phyloP scores from a whole-genome alignment of 2,888 invertebrate genomes.

The Autographa pulchrina region DNA sequence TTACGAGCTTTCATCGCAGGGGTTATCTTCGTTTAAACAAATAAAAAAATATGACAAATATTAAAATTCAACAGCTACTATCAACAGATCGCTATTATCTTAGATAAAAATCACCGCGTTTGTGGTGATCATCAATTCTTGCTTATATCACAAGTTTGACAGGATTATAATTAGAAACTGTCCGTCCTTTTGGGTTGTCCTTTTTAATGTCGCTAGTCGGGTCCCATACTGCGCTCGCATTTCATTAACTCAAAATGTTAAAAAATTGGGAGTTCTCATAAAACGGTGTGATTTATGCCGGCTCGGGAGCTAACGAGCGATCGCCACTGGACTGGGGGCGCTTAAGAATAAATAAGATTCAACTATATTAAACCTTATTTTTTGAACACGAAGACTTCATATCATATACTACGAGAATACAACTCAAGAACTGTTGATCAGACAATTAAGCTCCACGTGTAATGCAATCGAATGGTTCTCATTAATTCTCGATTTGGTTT shows the following conservation, averaged over 20 bases:
- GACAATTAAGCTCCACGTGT: conserved; percentile 66
- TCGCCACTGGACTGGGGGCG: conserved; percentile 77
- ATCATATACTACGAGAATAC: conserved; percentile 12
- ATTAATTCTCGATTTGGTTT: conserved; percentile 53
- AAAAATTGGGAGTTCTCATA: conserved; percentile 87
- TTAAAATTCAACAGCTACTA: conserved; percentile 80
- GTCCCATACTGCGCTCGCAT: conserved; percentile 89
- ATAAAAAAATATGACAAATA: conserved; percentile 73
- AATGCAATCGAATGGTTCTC: conserved; percentile 59
- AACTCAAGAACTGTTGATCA: conserved; percentile 57
- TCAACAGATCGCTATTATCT: conserved; percentile 80
- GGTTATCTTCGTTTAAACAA: conserved; percentile 56
- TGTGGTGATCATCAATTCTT: conserved; percentile 87
- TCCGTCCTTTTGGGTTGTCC: conserved; percentile 86
- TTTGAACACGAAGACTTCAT: conserved; percentile 31
- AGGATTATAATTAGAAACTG: conserved; percentile 89
- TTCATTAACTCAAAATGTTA: conserved; percentile 85
- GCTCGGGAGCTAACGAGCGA: conserved; percentile 86
- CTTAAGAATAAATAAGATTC: conserved; percentile 33
- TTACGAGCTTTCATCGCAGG: conserved; percentile 56
- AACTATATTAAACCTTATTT: conserved; percentile 42
- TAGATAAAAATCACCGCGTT: conserved; percentile 83
- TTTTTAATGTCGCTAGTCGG: conserved; percentile 88
- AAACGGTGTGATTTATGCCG: conserved; percentile 87
- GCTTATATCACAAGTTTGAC: conserved; percentile 86